phyloP scores from a whole-genome alignment of 1,140 invertebrate genomes.

The Calephelis virginiensis region DNA sequence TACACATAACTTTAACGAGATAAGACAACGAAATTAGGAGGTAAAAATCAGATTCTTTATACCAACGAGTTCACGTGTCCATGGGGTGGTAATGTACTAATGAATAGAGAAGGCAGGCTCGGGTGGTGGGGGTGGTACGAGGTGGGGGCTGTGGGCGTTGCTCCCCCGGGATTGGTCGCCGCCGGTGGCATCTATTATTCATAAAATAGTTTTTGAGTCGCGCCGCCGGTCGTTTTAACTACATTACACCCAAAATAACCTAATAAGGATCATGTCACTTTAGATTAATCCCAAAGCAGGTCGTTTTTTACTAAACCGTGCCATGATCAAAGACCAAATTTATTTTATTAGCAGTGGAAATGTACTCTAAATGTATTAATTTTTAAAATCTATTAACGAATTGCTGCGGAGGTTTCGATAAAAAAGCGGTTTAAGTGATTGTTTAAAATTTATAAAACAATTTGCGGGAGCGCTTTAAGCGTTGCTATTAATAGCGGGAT shows the following conservation, averaged over 20 bases:
- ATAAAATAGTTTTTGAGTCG: slow-evolving; percentile 78
- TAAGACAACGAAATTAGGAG: slow-evolving; percentile 29
- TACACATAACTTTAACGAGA: neutral
- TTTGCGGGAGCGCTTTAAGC: slow-evolving; percentile 1
- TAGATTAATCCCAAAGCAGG: slow-evolving; percentile 58
- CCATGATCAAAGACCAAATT: slow-evolving; percentile 62
- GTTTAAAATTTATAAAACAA: slow-evolving; percentile 14
- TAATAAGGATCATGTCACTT: slow-evolving; percentile 77
- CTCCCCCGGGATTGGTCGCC: slow-evolving; percentile 74
- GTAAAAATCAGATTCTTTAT: slow-evolving; percentile 68
- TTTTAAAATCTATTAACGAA: slow-evolving; percentile 69
- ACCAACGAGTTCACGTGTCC: slow-evolving; percentile 48
- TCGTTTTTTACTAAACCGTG: slow-evolving; percentile 49
- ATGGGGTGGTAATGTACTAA: slow-evolving; percentile 74
- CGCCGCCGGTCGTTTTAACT: slow-evolving; percentile 68
- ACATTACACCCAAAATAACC: slow-evolving; percentile 62
- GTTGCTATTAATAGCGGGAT: neutral
- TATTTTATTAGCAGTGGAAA: slow-evolving; percentile 56
- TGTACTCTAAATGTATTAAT: slow-evolving; percentile 62
- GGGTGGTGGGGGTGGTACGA: slow-evolving; percentile 38
- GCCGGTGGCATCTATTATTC: slow-evolving; percentile 73
- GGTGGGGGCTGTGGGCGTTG: slow-evolving; percentile 46
- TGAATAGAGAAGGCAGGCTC: slow-evolving; percentile 67
- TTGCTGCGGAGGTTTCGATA: slow-evolving; percentile 39
- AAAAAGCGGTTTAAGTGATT: slow-evolving; percentile 17